Base-by-base conservation (phyloP, 2,797 vertebrate genomes). In the Sphenodon punctatus region DNA sequence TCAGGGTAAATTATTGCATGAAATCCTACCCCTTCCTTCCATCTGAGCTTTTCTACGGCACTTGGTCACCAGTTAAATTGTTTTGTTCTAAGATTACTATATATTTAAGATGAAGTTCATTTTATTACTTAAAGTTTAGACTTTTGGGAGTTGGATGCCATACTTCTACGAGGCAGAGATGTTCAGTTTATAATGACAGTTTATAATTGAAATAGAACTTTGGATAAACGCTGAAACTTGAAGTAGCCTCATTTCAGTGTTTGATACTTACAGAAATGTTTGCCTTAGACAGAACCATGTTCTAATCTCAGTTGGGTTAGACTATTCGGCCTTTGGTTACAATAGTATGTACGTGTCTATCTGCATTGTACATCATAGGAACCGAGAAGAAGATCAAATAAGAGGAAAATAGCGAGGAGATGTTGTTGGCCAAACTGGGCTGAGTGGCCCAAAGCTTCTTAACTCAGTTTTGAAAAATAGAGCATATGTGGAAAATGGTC, bases 191-290 rank as follows among this genome's bases (percentile, higher is more conserved):
- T 64, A 89, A 59, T 5, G 11, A 58, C 43, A 27, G 4, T 42
- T 91, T 87, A 75, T 80, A 38, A 70, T 75, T 8, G 86, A 36
- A 76, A n/a, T 19, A 79, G 48, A 75, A 71, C 30, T 85, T 73
- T 41, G 56, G 53, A 25, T 48, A 58, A 23, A 15, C 39, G 38
- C 19, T 56, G 39, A 10, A 59, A 7, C 30, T 45, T 46, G 45
- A 27, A 27, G 32, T 10, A 6, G 7, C 19, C 58, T 23, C 11
- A 25, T 41, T 36, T 38, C n/a, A 49, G 36, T 49, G 73, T 20
- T 38, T 60, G 30, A 38, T 30, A 46, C n/a, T 56, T 36, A 48
- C 10, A 27, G 27, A 36, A 12, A n/a, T 17, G 39, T 22, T 67
- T 67, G 7, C 15, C 11, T 61, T 25, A 41, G 16, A 22, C 19